phyloP scores from a whole-genome alignment of 2,113 vertebrate genomes.

The Centropus bengalensis region DNA sequence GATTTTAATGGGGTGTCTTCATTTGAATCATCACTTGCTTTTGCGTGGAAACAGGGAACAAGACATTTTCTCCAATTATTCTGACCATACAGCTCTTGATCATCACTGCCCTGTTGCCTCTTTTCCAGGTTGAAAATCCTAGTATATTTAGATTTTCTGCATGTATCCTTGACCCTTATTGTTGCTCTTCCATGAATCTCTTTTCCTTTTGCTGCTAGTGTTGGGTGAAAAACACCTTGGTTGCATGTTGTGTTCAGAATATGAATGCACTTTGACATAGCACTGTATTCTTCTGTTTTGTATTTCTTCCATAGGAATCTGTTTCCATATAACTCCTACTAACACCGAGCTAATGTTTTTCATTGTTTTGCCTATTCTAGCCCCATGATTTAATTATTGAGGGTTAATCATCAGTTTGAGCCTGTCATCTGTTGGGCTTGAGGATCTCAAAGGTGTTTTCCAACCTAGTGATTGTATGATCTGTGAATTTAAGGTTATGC shows the following conservation, averaged over 20 bases:
- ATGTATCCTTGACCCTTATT: not conserved
- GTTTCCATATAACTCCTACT: not conserved
- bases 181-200: not conserved
- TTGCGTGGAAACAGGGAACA: not conserved
- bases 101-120: not conserved
- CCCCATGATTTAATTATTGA: not conserved
- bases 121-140: not conserved
- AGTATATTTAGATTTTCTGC: not conserved
- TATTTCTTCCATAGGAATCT: not conserved
- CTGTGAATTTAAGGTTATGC: not conserved
- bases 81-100: not conserved
- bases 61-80: not conserved
- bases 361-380: not conserved
- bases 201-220: not conserved
- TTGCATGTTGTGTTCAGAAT: not conserved
- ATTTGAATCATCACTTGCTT: not conserved
- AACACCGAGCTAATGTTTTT: not conserved
- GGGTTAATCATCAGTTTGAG: not conserved
- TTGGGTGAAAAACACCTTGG: not conserved
- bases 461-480: too few relatives aligned
- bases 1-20: not conserved
- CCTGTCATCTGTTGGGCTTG: not conserved
- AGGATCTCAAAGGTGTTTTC: too few relatives aligned
- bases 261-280: not conserved
- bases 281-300: not conserved